Conservation (phyloP, 2,888 invertebrate species). For the Machimus rusticus region DNA sequence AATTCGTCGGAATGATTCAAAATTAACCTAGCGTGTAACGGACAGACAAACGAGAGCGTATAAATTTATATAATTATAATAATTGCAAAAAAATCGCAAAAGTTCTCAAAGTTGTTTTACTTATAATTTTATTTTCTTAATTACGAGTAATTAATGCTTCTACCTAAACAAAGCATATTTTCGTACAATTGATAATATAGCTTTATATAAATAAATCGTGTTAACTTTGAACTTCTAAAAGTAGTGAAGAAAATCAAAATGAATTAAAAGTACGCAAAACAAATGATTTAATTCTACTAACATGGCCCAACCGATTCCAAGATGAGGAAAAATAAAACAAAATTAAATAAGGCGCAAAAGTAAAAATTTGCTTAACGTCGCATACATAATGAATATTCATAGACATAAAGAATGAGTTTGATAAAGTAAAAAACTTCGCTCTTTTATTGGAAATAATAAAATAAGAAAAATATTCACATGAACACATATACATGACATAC, state of each 20-base stretch:
- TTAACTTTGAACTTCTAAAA: neutral
- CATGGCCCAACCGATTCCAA: neutral
- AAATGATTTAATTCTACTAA: neutral
- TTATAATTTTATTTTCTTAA: neutral
- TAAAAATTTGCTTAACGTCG: conserved; percentile 1
- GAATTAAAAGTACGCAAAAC: neutral
- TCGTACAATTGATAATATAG: neutral
- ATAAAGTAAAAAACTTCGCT: neutral
- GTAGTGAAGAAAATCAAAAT: neutral
- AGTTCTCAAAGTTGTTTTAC: neutral
- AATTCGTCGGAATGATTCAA: neutral
- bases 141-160: neutral
- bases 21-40: neutral
- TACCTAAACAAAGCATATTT: neutral
- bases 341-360: conserved; percentile 31
- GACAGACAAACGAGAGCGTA: neutral
- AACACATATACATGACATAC: conserved; percentile 49
- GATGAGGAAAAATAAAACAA: conserved; percentile 1
- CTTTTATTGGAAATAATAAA: conserved; percentile 44
- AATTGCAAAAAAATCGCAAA: neutral
- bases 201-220: neutral
- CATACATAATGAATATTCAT: conserved; percentile 10
- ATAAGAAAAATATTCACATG: conserved; percentile 46
- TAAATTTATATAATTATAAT: too few species aligned
- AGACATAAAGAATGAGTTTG: neutral